Evolutionary conservation across 1,140 invertebrate species (phyloP).

Genomic region (Nymphalis io): DNA sequence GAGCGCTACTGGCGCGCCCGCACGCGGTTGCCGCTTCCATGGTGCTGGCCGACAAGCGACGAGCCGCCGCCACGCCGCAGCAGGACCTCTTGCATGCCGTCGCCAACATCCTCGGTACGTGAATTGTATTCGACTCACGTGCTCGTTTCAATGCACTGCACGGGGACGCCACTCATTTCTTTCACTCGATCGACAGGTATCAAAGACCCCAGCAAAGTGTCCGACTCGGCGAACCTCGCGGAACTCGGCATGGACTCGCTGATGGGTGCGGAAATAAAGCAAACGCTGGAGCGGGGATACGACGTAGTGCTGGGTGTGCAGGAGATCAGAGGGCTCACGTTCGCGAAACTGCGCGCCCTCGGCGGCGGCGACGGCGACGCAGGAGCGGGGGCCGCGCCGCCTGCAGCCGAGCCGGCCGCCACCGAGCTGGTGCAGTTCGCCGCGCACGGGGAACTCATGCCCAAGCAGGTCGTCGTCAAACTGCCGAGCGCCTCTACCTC

Average conservation of each 20-base stretch:
- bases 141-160: not conserved
- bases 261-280: conserved; percentile 99
- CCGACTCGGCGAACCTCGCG: conserved; percentile 87
- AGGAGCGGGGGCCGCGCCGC: conserved; percentile 33
- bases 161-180: not conserved
- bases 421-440: conserved; percentile 46
- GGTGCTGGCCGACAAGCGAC: conserved; percentile 89
- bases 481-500: conserved; percentile 70
- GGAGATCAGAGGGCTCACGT: conserved; percentile 92
- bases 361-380: conserved; percentile 58
- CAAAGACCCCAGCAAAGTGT: conserved; percentile 90
- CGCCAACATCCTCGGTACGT: conserved; percentile 89
- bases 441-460: conserved; percentile 78
- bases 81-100: conserved; percentile 86
- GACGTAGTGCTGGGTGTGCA: conserved; percentile 93
- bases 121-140: not conserved
- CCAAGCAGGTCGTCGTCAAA: conserved; percentile 83
- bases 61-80: conserved; percentile 75
- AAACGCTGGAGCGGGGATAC: conserved; percentile 95
- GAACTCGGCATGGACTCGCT: conserved; percentile 98
- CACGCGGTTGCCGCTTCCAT: conserved; percentile 92
- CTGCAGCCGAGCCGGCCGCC: conserved; percentile 39
- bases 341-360: conserved; percentile 87
- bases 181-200: conserved; percentile 74
- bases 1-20: conserved; percentile 92